phyloP scores from a whole-genome alignment of 2,888 invertebrate species.

The Tetranychus piercei region DNA sequence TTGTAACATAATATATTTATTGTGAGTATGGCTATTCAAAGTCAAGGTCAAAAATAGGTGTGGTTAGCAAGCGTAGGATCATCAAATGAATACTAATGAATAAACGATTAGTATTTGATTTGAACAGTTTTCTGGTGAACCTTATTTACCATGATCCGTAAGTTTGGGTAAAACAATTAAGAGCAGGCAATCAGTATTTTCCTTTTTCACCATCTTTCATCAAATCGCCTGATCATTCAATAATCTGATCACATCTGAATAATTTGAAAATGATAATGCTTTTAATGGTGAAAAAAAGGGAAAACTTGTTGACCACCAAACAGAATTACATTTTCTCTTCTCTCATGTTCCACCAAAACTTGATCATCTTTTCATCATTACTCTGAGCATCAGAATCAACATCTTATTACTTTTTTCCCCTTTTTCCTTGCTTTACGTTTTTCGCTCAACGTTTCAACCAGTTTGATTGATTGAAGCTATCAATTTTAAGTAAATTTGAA shows the following conservation, averaged over 20 bases:
- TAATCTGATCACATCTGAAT: too few relatives aligned
- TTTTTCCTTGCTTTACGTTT: not conserved
- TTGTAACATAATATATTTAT: not conserved
- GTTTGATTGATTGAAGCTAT: not conserved
- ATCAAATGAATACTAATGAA: not conserved
- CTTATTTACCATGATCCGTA: too few relatives aligned
- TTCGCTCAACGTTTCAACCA: not conserved
- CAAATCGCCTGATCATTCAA: too few relatives aligned
- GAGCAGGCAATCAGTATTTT: not conserved
- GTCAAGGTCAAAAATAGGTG: not conserved
- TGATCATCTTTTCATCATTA: not conserved
- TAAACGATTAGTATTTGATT: not conserved
- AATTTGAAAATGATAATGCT: not conserved
- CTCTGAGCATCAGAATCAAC: not conserved
- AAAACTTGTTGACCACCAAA: not conserved
- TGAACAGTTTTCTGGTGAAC: too few relatives aligned
- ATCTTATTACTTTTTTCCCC: not conserved
- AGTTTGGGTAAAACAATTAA: not conserved
- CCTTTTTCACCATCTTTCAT: not conserved
- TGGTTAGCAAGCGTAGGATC: not conserved
- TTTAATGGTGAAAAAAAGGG: not conserved
- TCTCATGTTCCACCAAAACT: not conserved
- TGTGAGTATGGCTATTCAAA: not conserved
- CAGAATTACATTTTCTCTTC: not conserved
- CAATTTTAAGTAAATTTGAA: slow-evolving; percentile 5